Base-by-base conservation (phyloP, 2,888 invertebrate genomes). In the Dicyrtoma fusca region DNA sequence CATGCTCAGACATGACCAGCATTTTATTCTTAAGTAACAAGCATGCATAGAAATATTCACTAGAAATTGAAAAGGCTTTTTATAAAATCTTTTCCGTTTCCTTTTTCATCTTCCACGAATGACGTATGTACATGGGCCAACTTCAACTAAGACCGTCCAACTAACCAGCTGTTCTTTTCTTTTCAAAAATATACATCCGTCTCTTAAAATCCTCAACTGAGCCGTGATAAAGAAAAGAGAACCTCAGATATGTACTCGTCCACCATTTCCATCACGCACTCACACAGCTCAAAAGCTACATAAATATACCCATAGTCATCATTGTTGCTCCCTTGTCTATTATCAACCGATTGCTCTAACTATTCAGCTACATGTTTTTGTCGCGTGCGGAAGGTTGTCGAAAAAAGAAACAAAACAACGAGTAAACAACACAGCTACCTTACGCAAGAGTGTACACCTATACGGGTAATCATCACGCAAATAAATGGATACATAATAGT, bases 31-130 rank as follows among this genome's bases (percentile, higher is more conserved):
- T 63, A 14, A 17, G 62, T 42, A 34, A 17, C 61, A 10, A 53
- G 53, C 53, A 21, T 53, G 10, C 10, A 53, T n/a, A 53, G 21
- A 21, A 53, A 53, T n/a, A 53, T 34, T 34, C 34, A 3, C 34
- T 25, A 49, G 51, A 49, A 64, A 63, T 19, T 64, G 64, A 49
- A 64, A 64, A 49, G 64, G 49, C 64, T 49, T 64, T 64, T 49
- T 47, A 23, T 14, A 64, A 49, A 64, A 64, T 23, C 49, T 49
- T 45, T 25, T 25, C 26, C 51, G 13, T 23, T 64, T 64, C 25
- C 49, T 21, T 64, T 49, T 13, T 49, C 23, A 25, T 45, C 63
- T 19, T 63, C 23, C 23, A 42, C 21, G 45, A 23, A 34, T 4
- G 17, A 49, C 17, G 17, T 17, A n/a, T 17, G 17, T 17, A 34